These are phyloP conservation scores for Gymnosoma rotundatum DNA, from an alignment of 2,888 invertebrate species.

Conservation along the genomic window DNA sequence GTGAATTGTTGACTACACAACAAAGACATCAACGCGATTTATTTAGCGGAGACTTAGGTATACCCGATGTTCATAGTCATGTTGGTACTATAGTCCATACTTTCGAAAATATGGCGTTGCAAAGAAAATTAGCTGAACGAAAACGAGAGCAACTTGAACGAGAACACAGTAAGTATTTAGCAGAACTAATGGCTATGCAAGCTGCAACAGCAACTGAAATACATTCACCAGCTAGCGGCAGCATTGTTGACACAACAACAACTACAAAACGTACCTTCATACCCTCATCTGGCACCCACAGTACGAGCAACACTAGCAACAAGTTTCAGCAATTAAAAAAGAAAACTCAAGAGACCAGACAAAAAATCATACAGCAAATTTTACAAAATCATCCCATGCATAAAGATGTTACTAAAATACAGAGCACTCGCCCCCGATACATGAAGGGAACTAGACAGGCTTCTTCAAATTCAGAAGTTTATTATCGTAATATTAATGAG, in stretches of 20 bases:
- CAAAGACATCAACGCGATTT: constrained; percentile 81
- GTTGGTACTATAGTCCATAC: constrained; percentile 82
- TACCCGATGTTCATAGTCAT: constrained; percentile 81
- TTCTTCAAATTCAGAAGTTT: constrained; percentile 70
- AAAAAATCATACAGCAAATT: constrained; percentile 77
- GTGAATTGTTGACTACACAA: constrained; percentile 77
- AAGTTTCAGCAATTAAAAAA: constrained; percentile 81
- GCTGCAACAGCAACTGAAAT: constrained; percentile 54
- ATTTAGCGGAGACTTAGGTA: constrained; percentile 81
- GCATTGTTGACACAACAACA: constrained; percentile 39
- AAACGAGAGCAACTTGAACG: constrained; percentile 72
- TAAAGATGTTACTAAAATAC: constrained; percentile 56
- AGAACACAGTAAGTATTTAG: constrained; percentile 71
- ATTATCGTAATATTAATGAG: constrained; percentile 75
- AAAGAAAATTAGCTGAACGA: constrained; percentile 74
- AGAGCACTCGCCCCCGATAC: constrained; percentile 51
- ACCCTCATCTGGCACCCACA: constrained; percentile 71
- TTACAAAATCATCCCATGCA: constrained; percentile 74
- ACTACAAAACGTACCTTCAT: constrained; percentile 64
- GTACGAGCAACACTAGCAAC: constrained; percentile 77
- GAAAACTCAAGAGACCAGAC: constrained; percentile 80
- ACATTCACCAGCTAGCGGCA: constrained; percentile 13
- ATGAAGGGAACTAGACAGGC: constrained; percentile 72
- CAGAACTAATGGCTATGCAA: constrained; percentile 60
- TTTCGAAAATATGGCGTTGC: constrained; percentile 81